These are phyloP conservation scores for Drosophila funebris DNA, from an alignment of 1,140 invertebrate species.

Conservation along the genomic window DNA sequence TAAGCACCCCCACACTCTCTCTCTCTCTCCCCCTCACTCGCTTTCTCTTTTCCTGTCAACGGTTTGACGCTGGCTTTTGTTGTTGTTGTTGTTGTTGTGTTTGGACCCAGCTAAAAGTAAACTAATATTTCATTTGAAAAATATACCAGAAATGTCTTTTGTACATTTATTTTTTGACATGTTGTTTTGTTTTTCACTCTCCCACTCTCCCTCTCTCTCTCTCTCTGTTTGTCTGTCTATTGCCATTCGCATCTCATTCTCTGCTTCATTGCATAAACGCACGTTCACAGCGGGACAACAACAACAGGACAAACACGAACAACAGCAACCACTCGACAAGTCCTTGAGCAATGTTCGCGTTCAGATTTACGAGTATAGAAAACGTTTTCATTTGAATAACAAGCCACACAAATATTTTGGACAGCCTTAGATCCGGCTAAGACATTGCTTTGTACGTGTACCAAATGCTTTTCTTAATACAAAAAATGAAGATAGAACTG, in stretches of 20 bases:
- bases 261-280: conserved; percentile 69
- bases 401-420: conserved; percentile 62
- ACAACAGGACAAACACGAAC: too few species aligned
- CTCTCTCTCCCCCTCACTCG: not conserved
- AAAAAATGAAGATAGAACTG: conserved; percentile 17
- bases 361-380: conserved; percentile 60
- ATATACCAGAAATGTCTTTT: conserved; percentile 78
- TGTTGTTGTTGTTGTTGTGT: conserved; percentile 8
- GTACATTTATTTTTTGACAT: conserved; percentile 80
- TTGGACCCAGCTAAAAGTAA: conserved; percentile 71
- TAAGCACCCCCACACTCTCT: not conserved
- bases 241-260: not conserved
- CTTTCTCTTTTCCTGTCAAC: conserved; percentile 49
- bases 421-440: conserved; percentile 34
- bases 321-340: conserved; percentile 28
- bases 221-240: not conserved
- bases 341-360: conserved; percentile 60
- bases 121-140: conserved; percentile 81
- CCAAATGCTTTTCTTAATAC: conserved; percentile 28
- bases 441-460: conserved; percentile 28
- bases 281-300: conserved; percentile 43
- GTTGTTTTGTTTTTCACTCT: conserved; percentile 75
- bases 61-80: conserved; percentile 65
- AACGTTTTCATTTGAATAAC: conserved; percentile 75
- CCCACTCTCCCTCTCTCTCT: not conserved